Base-by-base conservation (phyloP, 2,888 invertebrate species). In the Harpagoxenus sublaevis region DNA sequence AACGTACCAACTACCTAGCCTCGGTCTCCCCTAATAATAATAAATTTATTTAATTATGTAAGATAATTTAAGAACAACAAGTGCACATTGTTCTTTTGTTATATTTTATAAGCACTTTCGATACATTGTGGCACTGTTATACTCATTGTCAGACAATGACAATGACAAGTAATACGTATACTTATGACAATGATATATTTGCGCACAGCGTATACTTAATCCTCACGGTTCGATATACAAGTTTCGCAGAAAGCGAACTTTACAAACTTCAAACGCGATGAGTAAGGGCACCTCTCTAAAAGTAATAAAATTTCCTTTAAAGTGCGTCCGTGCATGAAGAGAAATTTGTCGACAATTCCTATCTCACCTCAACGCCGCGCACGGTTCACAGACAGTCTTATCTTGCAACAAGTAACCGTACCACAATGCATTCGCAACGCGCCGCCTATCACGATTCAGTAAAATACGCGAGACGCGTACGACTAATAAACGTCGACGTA, bases 301-400 rank as follows among this genome's bases (percentile, higher is more conserved):
- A 57, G 86, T 74, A 73, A 86, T 77, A 74, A 86, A 86, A 66
- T 83, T 84, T 75, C 84, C 57, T 81, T 42, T 53, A 63, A 86
- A 75, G 84, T 81, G 48, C 66, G 31, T 48, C 57, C 39, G 60
- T 83, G 74, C 68, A 74, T 78, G 74, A 63, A 78, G 71, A 70
- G 39, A 82, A 55, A 77, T 62, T 84, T 84, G 78, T 84, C 82
- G 82, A 74, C 73, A 42, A 82, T 60, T 65, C 53, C 65, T 57
- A 66, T 75, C 66, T 65, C 53, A 42, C 42, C 9, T 60, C 12
- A 35, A 39, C 35, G 39, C 28, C 77, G 62, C 31, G n/a, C 35
- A 35, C 66, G 28, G 9, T 51, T 63, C 68, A 39, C 23, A 48
- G 15, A 55, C 57, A n/a, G 23, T 70, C 48, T 73, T 79, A 60